Conservation (phyloP, 2,888 invertebrate genomes). For the Epistrophella euchroma region DNA sequence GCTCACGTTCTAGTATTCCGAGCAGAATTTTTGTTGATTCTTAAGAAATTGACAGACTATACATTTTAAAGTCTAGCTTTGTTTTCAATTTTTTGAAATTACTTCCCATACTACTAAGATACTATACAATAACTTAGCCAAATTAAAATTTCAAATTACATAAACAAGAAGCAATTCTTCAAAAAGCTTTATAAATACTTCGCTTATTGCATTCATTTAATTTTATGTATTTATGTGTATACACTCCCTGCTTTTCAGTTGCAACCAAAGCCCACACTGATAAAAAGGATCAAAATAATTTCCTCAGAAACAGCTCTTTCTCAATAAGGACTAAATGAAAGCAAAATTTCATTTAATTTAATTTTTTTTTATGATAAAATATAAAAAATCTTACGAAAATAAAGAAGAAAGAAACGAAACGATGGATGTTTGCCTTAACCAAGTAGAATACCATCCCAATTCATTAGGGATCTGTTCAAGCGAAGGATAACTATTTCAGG, state of each 20-base stretch:
- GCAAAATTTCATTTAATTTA: conserved; percentile 9
- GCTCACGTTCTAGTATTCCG: too few relatives aligned
- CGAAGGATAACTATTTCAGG: conserved; percentile 40
- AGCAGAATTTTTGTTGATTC: too few relatives aligned
- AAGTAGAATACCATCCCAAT: conserved; percentile 48
- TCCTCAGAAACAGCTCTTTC: neutral
- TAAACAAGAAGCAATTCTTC: neutral
- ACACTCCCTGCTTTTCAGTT: neutral
- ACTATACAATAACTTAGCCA: neutral
- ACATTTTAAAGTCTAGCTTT: too few relatives aligned
- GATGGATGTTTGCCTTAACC: conserved; percentile 1
- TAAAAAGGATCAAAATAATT: neutral
- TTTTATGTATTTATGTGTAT: neutral
- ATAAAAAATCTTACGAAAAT: conserved; percentile 7
- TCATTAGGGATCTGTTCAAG: conserved; percentile 62
- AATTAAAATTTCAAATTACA: neutral
- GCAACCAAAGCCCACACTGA: neutral
- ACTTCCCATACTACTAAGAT: too few relatives aligned
- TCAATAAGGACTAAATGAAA: neutral
- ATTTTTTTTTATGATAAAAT: neutral
- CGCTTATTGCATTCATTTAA: neutral
- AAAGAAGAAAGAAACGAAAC: neutral
- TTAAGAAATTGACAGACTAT: too few relatives aligned
- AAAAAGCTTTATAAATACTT: neutral
- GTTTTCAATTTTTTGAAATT: too few relatives aligned